Evolutionary conservation across 2,797 vertebrate genomes (phyloP).

Genomic region (Schizopygopsis malacanthus): DNA sequence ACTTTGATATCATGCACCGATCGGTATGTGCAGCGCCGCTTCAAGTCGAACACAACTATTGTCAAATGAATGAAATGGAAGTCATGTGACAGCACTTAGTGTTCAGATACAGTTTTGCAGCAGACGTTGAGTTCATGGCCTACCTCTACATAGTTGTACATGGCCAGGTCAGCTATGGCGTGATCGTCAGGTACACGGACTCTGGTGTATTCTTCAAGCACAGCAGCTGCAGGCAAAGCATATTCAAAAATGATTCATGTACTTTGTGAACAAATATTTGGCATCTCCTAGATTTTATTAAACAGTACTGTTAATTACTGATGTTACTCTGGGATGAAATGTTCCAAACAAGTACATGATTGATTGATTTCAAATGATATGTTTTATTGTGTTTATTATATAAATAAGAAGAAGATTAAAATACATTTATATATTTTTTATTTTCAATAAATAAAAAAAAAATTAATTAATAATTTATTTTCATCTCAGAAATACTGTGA

Average conservation of each 20-base stretch:
- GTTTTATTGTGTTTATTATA: neutral
- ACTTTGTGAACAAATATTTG: neutral
- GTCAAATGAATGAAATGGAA: neutral
- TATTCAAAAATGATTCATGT: neutral
- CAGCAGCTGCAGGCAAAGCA: conserved; percentile 75
- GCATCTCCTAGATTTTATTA: neutral
- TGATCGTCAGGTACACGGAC: conserved; percentile 93
- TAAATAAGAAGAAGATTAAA: neutral
- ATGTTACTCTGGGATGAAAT: neutral
- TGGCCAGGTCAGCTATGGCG: conserved; percentile 92
- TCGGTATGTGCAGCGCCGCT: no score
- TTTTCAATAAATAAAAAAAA: neutral
- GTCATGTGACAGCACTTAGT: neutral
- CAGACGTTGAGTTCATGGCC: conserved; percentile 25
- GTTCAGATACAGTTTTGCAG: neutral
- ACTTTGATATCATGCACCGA: no score
- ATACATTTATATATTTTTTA: neutral
- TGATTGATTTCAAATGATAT: no score
- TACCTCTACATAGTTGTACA: conserved; percentile 98
- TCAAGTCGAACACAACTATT: no score
- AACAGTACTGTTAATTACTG: neutral
- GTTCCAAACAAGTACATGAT: neutral
- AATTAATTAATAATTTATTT: neutral
- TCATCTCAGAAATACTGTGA: neutral
- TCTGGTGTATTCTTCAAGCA: conserved; percentile 87